Conservation (phyloP, 2,113 vertebrate species). For the Peromyscus leucopus region DNA sequence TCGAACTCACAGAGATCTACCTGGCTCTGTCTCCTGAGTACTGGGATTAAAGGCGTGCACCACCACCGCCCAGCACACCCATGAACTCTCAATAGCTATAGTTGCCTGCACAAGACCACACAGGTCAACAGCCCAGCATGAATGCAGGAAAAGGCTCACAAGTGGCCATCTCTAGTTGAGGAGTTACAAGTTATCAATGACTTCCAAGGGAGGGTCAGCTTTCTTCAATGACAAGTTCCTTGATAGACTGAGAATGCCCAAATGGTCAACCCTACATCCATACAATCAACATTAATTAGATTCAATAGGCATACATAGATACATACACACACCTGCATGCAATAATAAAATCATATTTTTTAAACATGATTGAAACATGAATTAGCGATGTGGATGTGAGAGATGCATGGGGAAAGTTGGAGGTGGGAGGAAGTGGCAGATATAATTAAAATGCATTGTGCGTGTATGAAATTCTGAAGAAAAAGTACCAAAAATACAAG, state of each 20-base stretch:
- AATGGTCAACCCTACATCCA: neutral
- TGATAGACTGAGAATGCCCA: neutral
- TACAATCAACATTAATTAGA: neutral
- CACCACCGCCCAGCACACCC: neutral
- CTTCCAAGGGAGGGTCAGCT: neutral
- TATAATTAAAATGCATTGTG: neutral
- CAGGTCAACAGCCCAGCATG: neutral
- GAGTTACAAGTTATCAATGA: neutral
- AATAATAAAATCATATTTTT: neutral
- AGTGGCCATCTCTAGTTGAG: neutral
- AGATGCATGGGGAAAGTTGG: neutral
- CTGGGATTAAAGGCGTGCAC: too few relatives aligned
- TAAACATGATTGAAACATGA: too few relatives aligned
- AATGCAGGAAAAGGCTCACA: neutral
- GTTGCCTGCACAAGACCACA: neutral
- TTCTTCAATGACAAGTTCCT: neutral
- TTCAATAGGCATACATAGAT: neutral
- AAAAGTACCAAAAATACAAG: neutral
- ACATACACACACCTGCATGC: neutral
- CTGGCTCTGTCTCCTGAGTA: too few relatives aligned
- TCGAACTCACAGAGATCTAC: too few relatives aligned
- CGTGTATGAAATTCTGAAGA: neutral
- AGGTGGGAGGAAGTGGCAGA: neutral
- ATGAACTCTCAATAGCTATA: neutral
- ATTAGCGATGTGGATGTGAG: too few relatives aligned